Base-by-base conservation (phyloP, 2,797 vertebrate species). In the Sus cebifrons region DNA sequence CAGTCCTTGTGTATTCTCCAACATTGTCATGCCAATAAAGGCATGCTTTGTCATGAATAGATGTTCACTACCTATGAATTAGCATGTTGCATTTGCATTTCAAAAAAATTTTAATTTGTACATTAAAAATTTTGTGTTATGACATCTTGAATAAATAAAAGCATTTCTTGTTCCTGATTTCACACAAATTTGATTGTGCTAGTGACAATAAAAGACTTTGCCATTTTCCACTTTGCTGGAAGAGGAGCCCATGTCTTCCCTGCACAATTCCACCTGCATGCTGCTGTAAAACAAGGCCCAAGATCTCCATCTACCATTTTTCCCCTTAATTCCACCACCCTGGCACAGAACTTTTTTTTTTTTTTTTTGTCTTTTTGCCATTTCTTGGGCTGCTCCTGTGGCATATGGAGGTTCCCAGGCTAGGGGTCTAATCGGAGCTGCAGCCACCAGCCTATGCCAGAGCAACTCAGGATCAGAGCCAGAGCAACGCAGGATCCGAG, bases 261-360 rank as follows among this genome's bases (percentile, higher is more conserved):
- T 36, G n/a, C 25, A 65, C 17, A 56, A 20, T 62, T 84, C 27
- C 36, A 70, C 32, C 20, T 70, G 52, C 15, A 44, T 88, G 36
- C 40, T 94, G 54, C 58, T 89, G 0, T 82, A 79, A 86, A 92
- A 83, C 10, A 71, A 81, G 9, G 6, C 84, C 62, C 74, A 36
- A 84, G 25, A 81, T 2, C 29, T 7, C 7, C 75, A 36, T 44
- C 0, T 85, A 10, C 65, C 56, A 56, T 54, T 92, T 52, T 32
- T 73, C 52, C 23, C 71, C 17, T 81, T 56, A 96, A 73, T 84
- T 77, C 13, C 12, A 68, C 9, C n/a, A 71, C 21, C 12, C 3
- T 86, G 36, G 49, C 23, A 94, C 62, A 89, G 89, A 91, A 44
- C 10, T 67, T 49, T 21, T 95, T 91, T 95, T 67, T n/a, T 67